Percentiles rank a stretch among this genome's conserved stretches.
Evolutionary conservation across 1,140 invertebrate species (phyloP).

Genomic region (Rhizoglyphus robini): DNA sequence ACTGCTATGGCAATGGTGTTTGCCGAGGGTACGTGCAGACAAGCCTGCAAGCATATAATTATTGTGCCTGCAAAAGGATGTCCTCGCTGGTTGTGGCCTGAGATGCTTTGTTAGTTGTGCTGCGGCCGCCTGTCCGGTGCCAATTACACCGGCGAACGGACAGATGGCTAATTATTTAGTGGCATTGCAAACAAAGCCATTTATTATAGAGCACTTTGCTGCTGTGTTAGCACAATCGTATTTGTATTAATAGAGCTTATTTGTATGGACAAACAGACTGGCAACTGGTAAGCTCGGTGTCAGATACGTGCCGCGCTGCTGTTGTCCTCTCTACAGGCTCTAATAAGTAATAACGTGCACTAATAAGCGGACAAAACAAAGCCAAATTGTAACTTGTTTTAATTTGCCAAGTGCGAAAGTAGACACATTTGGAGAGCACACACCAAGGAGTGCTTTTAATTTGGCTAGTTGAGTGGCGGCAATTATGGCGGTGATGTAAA

Average conservation of each 20-base stretch:
- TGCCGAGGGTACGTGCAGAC: no score
- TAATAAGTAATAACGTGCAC: no score
- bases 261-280: background rate
- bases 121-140: background rate
- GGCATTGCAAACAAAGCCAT: background rate
- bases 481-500: background rate
- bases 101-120: no score
- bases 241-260: constrained; percentile 11
- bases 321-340: no score
- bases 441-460: no score
- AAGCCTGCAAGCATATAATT: no score
- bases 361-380: background rate
- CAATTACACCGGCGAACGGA: constrained; percentile 2
- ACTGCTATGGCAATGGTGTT: no score
- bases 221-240: background rate
- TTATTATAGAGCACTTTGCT: background rate
- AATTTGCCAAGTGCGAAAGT: background rate
- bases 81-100: background rate
- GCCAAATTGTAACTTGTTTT: background rate
- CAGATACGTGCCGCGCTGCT: no score
- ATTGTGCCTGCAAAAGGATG: no score
- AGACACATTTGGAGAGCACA: background rate
- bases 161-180: constrained; percentile 14
- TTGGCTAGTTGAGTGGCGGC: background rate
- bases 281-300: background rate